Percentiles rank a stretch among this genome's conserved stretches.
Evolutionary conservation across 2,113 vertebrate genomes (phyloP).

Genomic region (Vimba vimba): DNA sequence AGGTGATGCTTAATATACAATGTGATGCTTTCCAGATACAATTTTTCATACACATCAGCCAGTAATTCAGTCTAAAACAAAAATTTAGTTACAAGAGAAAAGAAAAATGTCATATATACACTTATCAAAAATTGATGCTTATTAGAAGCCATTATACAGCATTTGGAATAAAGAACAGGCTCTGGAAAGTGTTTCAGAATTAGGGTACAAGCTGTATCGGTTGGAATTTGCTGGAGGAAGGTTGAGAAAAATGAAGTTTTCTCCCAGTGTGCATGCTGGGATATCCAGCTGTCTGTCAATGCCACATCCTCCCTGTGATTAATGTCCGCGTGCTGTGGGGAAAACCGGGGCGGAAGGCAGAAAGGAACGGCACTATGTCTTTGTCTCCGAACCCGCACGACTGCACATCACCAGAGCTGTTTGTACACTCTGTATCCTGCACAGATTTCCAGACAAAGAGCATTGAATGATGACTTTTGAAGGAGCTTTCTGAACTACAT

Average conservation of each 20-base stretch:
- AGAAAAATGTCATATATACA: not conserved
- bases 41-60: not conserved
- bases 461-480: slow-evolving; percentile 31
- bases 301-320: slow-evolving; percentile 57
- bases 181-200: not conserved
- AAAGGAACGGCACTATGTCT: slow-evolving; percentile 56
- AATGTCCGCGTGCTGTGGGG: slow-evolving; percentile 62
- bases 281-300: slow-evolving; percentile 47
- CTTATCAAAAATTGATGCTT: not conserved
- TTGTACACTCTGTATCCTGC: slow-evolving; percentile 41
- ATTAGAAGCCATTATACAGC: not conserved
- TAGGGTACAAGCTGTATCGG: not conserved
- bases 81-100: too few species aligned
- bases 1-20: not conserved
- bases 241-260: slow-evolving; percentile 49
- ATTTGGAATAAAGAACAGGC: not conserved
- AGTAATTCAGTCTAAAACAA: not conserved
- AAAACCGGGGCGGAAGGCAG: slow-evolving; percentile 45
- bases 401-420: slow-evolving; percentile 56
- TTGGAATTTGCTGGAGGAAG: not conserved
- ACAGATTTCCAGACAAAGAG: slow-evolving; percentile 32
- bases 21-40: not conserved
- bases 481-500: slow-evolving; percentile 14
- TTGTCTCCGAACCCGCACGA: slow-evolving; percentile 51
- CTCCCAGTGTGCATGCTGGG: slow-evolving; percentile 52